These are phyloP conservation scores for Empidonax alnorum DNA, from an alignment of 2,113 vertebrate species.

Conservation along the genomic window DNA sequence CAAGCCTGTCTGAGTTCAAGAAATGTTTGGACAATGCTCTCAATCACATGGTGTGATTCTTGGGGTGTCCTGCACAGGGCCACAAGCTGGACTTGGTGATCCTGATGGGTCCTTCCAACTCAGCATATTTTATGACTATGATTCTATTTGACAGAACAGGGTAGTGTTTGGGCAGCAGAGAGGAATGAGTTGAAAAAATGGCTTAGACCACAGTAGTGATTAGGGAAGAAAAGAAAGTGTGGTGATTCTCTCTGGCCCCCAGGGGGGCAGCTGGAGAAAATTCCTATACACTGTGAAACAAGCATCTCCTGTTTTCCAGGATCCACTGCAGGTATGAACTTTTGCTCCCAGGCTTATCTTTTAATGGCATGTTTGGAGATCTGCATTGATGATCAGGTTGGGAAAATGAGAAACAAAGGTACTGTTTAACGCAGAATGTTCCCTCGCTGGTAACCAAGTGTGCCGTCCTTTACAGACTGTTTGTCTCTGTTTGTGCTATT, in stretches of 20 bases:
- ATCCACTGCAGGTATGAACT: neutral
- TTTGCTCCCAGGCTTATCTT: neutral
- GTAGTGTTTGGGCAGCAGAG: neutral
- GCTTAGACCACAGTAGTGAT: neutral
- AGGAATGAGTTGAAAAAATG: neutral
- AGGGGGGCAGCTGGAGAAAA: neutral
- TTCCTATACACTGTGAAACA: neutral
- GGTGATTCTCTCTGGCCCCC: neutral
- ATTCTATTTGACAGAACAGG: neutral
- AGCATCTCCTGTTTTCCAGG: neutral
- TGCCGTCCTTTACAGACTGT: neutral
- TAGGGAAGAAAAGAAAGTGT: neutral
- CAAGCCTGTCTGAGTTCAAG: neutral
- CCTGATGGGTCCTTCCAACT: neutral
- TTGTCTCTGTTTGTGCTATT: conserved; percentile 17
- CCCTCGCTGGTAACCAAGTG: neutral
- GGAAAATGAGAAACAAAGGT: neutral
- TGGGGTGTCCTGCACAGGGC: neutral
- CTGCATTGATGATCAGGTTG: neutral
- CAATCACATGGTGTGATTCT: too few species aligned
- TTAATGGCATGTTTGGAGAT: neutral
- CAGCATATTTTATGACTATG: rapidly evolving
- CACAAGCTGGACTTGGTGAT: rapidly evolving
- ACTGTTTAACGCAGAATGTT: neutral
- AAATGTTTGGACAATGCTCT: rapidly evolving